Conservation (phyloP, 2,797 vertebrate genomes). For the Chaenodraco wilsoni region DNA sequence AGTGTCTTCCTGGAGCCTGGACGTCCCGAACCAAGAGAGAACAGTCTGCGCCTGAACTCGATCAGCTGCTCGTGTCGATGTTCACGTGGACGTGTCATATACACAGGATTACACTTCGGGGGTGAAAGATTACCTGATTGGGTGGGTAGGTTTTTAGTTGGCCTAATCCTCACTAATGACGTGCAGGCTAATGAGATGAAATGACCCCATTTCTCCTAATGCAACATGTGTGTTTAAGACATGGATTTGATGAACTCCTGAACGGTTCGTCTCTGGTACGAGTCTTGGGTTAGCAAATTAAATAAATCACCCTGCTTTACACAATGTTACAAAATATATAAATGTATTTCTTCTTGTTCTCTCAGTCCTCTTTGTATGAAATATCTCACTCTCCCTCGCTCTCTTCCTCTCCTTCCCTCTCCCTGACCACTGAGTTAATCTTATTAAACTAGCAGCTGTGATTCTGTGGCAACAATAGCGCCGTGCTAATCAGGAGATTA, state of each 20-base stretch:
- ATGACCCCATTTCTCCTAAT: not conserved
- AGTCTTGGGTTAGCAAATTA: not conserved
- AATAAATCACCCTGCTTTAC: not conserved
- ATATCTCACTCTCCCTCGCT: not conserved
- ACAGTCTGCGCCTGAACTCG: not conserved
- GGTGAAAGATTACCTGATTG: constrained; percentile 22
- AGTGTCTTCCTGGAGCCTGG: not conserved
- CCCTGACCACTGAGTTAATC: constrained; percentile 41
- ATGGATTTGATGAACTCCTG: not conserved
- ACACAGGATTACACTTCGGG: constrained; percentile 25
- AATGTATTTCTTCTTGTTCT: not conserved
- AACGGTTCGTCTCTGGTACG: not conserved
- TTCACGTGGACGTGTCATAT: constrained; percentile 1
- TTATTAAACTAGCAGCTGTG: constrained; percentile 51
- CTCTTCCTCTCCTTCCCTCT: constrained; percentile 7
- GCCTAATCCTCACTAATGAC: constrained; percentile 35
- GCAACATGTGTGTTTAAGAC: not conserved
- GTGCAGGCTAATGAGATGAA: not conserved
- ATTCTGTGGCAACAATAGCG: constrained; percentile 46
- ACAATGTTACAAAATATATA: not conserved
- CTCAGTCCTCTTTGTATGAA: not conserved
- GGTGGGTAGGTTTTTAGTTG: constrained; percentile 23
- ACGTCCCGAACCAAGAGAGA: not conserved
- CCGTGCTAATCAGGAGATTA: constrained; percentile 47
- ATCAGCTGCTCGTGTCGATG: constrained; percentile 2